Evolutionary conservation across 2,888 invertebrate species (phyloP).

Genomic region (Anagyrus pseudococci): DNA sequence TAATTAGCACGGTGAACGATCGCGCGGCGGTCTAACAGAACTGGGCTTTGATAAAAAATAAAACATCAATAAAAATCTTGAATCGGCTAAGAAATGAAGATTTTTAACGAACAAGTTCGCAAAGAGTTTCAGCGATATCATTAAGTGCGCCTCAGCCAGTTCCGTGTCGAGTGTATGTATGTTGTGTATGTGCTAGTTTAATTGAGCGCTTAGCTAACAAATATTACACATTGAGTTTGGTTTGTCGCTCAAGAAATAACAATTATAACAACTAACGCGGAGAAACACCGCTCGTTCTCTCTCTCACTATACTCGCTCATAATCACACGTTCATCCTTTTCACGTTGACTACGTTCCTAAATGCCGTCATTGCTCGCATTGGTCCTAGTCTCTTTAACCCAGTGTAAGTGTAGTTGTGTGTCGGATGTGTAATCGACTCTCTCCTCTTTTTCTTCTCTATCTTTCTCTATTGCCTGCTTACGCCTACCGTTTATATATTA

Average conservation of each 20-base stretch:
- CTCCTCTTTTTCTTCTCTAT: slow-evolving; percentile 31
- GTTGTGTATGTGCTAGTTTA: slow-evolving; percentile 4
- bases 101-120: too few species aligned
- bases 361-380: slow-evolving; percentile 42
- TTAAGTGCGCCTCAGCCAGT: slow-evolving; percentile 14
- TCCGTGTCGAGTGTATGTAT: slow-evolving; percentile 22
- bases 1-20: slow-evolving; percentile 22
- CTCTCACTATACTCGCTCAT: background rate
- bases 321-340: background rate
- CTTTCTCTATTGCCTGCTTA: slow-evolving; percentile 32
- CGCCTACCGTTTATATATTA: slow-evolving; percentile 53
- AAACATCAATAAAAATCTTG: too few species aligned
- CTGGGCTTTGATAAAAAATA: too few species aligned
- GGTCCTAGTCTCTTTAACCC: slow-evolving; percentile 40
- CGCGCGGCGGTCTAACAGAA: slow-evolving; percentile 23
- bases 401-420: background rate
- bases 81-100: too few species aligned
- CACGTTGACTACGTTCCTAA: slow-evolving; percentile 21
- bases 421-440: slow-evolving; percentile 14
- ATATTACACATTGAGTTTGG: slow-evolving; percentile 37
- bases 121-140: too few species aligned
- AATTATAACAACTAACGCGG: slow-evolving; percentile 36
- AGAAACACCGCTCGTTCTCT: slow-evolving; percentile 11
- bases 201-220: slow-evolving; percentile 21
- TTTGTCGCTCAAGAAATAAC: slow-evolving; percentile 36